phyloP scores from a whole-genome alignment of 2,797 vertebrate species.

The Gymnopithys bicolor region DNA sequence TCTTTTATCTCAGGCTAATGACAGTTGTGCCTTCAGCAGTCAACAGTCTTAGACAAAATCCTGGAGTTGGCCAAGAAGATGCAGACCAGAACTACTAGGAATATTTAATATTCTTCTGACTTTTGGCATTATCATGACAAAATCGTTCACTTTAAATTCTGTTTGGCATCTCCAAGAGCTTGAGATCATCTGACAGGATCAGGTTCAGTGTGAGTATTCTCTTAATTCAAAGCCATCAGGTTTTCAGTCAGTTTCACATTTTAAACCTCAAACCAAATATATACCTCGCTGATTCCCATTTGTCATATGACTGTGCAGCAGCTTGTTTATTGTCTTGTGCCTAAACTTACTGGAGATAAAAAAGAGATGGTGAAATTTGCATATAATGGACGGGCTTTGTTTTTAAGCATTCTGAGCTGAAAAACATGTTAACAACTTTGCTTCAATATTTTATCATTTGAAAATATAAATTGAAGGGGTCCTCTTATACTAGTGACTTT shows the following conservation, averaged over 20 bases:
- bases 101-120: neutral
- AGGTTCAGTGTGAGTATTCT: neutral
- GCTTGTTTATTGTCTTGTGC: neutral
- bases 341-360: neutral
- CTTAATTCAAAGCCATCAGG: neutral
- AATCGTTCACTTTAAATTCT: neutral
- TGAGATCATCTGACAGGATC: neutral
- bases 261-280: neutral
- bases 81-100: conserved; percentile 12
- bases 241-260: neutral
- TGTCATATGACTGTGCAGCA: neutral
- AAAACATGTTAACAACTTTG: neutral
- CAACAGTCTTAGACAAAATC: neutral
- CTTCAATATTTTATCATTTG: neutral
- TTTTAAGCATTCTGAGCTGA: neutral
- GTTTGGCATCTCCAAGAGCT: neutral
- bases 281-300: neutral
- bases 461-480: neutral
- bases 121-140: neutral
- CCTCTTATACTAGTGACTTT: neutral
- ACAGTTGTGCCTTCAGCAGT: neutral
- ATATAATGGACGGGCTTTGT: neutral
- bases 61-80: neutral
- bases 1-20: neutral
- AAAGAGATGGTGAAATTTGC: neutral